Evolutionary conservation across 2,797 vertebrate species (phyloP).

Genomic region (Spatula clypeata): DNA sequence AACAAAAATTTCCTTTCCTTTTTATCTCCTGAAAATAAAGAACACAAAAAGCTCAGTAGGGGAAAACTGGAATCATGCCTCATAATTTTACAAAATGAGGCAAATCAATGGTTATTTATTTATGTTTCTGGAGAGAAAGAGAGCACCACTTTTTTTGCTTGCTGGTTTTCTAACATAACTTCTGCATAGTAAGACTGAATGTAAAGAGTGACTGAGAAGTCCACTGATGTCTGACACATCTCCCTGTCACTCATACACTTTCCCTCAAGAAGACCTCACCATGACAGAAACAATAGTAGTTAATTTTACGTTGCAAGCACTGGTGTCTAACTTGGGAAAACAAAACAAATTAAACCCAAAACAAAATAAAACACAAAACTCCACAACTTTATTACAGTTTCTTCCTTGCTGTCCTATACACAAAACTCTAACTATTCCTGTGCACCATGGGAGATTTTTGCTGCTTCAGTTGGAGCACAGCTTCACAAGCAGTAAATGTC

Average conservation of each 20-base stretch:
- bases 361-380: fast-evolving
- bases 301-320: background rate
- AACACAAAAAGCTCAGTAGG: background rate
- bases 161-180: background rate
- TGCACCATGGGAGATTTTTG: background rate
- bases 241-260: background rate
- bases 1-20: background rate
- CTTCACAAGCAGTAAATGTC: background rate
- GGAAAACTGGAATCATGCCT: background rate
- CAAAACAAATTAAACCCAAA: background rate
- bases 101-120: background rate
- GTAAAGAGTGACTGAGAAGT: background rate
- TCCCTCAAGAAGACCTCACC: background rate
- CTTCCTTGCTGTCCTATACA: background rate
- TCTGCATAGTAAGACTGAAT: background rate
- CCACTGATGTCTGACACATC: background rate
- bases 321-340: background rate
- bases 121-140: background rate
- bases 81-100: background rate
- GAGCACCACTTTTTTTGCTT: background rate
- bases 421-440: background rate
- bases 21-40: background rate
- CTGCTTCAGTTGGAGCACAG: background rate
- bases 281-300: background rate
- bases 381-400: background rate